phyloP scores from a whole-genome alignment of 2,797 vertebrate genomes.

The Alectoris magna region DNA sequence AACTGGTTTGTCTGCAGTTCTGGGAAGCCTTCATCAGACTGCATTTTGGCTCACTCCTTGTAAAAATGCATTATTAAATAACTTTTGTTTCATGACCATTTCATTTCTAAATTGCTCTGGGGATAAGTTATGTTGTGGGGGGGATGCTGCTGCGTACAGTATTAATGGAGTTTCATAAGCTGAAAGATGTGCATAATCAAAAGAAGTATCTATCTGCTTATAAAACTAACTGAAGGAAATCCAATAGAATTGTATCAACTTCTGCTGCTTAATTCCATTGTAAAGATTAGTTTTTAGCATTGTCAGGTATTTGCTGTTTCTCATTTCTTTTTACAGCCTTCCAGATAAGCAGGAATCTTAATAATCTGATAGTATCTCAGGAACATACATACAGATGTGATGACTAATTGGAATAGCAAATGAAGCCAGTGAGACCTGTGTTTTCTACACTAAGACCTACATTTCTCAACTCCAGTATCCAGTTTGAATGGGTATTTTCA shows the following conservation, averaged over 20 bases:
- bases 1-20: background rate
- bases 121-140: background rate
- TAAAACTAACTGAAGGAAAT: background rate
- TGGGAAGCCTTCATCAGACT: background rate
- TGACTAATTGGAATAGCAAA: background rate
- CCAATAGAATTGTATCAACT: background rate
- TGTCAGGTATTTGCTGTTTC: background rate
- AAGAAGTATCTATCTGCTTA: background rate
- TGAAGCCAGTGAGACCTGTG: background rate
- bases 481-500: background rate
- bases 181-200: background rate
- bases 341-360: background rate
- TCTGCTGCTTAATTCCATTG: background rate
- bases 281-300: background rate
- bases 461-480: background rate
- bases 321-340: background rate
- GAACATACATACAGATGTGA: background rate
- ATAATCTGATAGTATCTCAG: background rate
- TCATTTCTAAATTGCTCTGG: background rate
- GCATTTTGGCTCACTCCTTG: background rate
- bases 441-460: background rate
- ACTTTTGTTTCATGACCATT: background rate
- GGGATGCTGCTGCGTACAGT: background rate
- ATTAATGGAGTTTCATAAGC: background rate
- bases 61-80: background rate